These are phyloP conservation scores for Pocillopora meandrina DNA, from an alignment of 92 coral and sea anemone species.

Conservation along the genomic window DNA sequence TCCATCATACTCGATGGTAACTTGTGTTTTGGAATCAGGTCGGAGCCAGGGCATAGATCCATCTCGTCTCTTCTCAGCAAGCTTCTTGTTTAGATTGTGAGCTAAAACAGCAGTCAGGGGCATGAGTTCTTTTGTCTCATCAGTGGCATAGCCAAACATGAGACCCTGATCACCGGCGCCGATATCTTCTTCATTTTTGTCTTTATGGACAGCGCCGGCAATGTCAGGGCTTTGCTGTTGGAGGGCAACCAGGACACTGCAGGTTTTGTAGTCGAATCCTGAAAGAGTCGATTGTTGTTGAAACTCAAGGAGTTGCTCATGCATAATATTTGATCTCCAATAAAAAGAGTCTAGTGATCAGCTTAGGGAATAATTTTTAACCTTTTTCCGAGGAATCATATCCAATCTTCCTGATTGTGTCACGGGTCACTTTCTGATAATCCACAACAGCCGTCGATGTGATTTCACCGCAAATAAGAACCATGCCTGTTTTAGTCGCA, in stretches of 20 bases:
- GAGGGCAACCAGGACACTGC: constrained; percentile 96
- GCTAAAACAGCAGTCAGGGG: constrained; percentile 95
- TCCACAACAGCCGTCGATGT: constrained; percentile 88
- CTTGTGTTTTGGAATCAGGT: constrained; percentile 99
- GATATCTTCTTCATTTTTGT: constrained; percentile 88
- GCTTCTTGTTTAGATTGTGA: constrained; percentile 82
- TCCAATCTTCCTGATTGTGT: constrained; percentile 82
- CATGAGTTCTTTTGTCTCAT: constrained; percentile 98
- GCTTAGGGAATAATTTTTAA: not conserved
- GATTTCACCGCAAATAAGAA: constrained; percentile 91
- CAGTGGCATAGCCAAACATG: constrained; percentile 99
- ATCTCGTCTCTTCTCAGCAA: constrained; percentile 85
- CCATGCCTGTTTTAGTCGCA: constrained; percentile 95
- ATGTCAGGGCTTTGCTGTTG: constrained; percentile 98
- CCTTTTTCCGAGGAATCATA: constrained; percentile 96
- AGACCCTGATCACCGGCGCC: constrained; percentile 99
- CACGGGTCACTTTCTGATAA: constrained; percentile 86
- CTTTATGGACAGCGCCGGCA: constrained; percentile 90
- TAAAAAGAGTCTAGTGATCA: not conserved
- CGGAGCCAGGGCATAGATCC: constrained; percentile 91
- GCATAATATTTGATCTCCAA: not conserved
- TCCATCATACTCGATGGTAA: constrained; percentile 83
- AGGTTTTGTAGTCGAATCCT: constrained; percentile 99
- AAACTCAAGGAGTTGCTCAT: not conserved
- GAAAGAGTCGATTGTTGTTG: not conserved